Percentiles rank a stretch among this genome's conserved stretches.
phyloP scores from a whole-genome alignment of 2,797 vertebrate species.

The Helarctos malayanus region DNA sequence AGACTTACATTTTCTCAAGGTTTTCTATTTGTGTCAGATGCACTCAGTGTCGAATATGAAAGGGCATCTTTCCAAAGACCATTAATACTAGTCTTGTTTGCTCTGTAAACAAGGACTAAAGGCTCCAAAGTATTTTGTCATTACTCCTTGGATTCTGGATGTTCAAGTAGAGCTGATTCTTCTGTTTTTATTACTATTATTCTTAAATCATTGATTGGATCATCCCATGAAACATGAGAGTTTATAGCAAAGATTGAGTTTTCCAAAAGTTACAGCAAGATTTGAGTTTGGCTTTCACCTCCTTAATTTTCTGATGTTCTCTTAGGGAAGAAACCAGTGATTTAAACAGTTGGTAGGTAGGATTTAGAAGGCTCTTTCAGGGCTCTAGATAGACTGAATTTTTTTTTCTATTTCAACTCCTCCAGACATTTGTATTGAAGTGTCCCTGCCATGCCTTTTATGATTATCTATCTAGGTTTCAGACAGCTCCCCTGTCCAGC shows the following conservation, averaged over 20 bases:
- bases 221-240: background rate
- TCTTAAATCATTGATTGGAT: background rate
- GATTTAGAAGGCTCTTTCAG: background rate
- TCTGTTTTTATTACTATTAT: background rate
- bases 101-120: slow-evolving; percentile 64
- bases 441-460: background rate
- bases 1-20: slow-evolving; percentile 71
- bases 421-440: slow-evolving; percentile 16
- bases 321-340: background rate
- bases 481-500: background rate
- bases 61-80: slow-evolving; percentile 6
- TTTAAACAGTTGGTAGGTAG: background rate
- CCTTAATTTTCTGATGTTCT: slow-evolving; percentile 45
- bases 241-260: background rate
- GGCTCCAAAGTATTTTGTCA: slow-evolving; percentile 34
- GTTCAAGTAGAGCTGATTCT: background rate
- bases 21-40: slow-evolving; percentile 67
- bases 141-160: background rate
- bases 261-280: background rate
- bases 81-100: background rate
- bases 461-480: background rate
- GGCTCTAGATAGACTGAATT: background rate
- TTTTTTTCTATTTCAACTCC: background rate
- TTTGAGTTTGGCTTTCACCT: background rate
- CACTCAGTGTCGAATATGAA: slow-evolving; percentile 62